These are phyloP conservation scores for Sussaba pulchella DNA, from an alignment of 2,888 invertebrate genomes.

Conservation along the genomic window DNA sequence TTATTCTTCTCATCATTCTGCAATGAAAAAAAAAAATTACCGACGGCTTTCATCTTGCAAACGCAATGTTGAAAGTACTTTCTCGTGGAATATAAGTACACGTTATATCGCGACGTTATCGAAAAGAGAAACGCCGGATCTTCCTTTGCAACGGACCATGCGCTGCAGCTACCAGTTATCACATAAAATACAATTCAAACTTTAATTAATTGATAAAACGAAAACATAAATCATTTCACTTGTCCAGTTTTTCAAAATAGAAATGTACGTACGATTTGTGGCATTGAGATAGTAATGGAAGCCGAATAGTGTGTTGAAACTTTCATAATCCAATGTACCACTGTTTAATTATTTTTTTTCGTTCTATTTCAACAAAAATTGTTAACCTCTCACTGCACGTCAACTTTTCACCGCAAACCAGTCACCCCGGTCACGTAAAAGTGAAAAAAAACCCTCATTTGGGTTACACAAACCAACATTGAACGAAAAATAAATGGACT, in stretches of 20 bases:
- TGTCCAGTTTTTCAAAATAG: neutral
- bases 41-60: neutral
- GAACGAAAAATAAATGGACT: neutral
- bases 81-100: neutral
- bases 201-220: too few relatives aligned
- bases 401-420: neutral
- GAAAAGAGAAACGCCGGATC: slow-evolving; percentile 26
- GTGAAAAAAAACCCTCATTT: neutral
- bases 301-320: neutral
- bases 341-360: neutral
- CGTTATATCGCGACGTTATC: slow-evolving; percentile 7
- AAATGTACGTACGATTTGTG: slow-evolving; percentile 29
- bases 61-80: neutral
- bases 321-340: slow-evolving; percentile 21
- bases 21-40: neutral
- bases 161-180: neutral
- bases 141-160: slow-evolving; percentile 11
- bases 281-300: neutral
- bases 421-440: too few relatives aligned
- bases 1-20: neutral
- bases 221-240: too few relatives aligned
- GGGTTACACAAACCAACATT: too few relatives aligned
- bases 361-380: neutral
- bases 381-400: slow-evolving; percentile 11
- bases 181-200: slow-evolving; percentile 23